Base-by-base conservation (phyloP, 1,140 invertebrate genomes). In the Neoseiulus cucumeris region DNA sequence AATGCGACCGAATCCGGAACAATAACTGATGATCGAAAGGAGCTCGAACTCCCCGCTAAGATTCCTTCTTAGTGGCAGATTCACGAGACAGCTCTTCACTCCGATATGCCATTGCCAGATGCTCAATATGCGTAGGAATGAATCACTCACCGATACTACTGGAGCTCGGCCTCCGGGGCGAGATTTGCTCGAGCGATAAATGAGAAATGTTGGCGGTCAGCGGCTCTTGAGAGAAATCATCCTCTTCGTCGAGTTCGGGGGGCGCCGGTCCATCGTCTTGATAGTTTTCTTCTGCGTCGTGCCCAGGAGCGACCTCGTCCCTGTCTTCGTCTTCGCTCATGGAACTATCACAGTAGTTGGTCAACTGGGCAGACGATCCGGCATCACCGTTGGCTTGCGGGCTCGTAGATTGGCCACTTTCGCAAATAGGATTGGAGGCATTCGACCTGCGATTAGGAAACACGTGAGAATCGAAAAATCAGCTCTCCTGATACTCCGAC, bases 341-440 rank as follows among this genome's bases (percentile, higher is more conserved):
- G 22, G 51, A 59, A 59, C 51, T 59, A 59, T 59, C 51, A 59
- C 51, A 59, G 51, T 33, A 29, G 25, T 25, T 59, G 25, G 51
- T 25, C 25, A 59, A 9, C 33, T 17, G 51, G 33, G 51, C 51
- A 59, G 51, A 39, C 33, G 33, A 39, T 39, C 33, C 33, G 33
- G 33, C 33, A 39, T 39, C 33, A 39, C 33, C 33, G 33, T 39
- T 39, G 33, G 33, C 33, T 39, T 39, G 33, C 4, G 33, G 33
- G 33, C 33, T 39, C 4, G 9, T 9, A 9, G 33, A 39, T 39
- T 39, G 33, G 4, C 33, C 33, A 9, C 33, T 9, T 9, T 39
- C 33, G 33, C 33, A 39, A 39, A 39, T 39, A 9, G 51, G 51
- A 59, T 59, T 59, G 6, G 51, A 59, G 25, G 51, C 51, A 1